Base-by-base conservation (phyloP, 37 sponge, comb jelly and placozoan species). In the Aphrocallistes beatrix region DNA sequence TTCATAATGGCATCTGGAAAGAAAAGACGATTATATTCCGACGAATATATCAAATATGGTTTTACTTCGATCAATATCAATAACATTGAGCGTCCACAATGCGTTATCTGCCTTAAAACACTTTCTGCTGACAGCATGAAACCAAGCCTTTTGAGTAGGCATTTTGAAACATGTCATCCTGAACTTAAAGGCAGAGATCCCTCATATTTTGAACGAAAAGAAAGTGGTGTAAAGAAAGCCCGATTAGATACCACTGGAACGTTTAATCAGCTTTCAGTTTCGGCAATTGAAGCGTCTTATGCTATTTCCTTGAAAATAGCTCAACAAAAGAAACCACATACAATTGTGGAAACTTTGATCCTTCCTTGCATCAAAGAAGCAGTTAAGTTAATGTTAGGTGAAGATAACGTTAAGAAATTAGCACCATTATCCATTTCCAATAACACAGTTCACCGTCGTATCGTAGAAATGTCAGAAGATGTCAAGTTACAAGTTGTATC, bases 391-490 rank as follows among this genome's bases (percentile, higher is more conserved):
- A 60, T 60, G 75, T 30, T 60, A 60, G 75, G 75, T 60, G 75
- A 60, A 60, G 75, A 32, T 30, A 60, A 60, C 21, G 75, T 13
- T 25, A 21, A 6, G 10, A 60, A 60, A 21, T 32, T 60, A 60
- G 32, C 75, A 30, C 75, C 34, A 30, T 60, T 60, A 60, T 60
- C 75, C 10, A 19, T 60, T 60, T 60, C 75, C 8, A 60, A 60
- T 28, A 60, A 60, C 75, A 60, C 75, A 25, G 75, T 60, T 60
- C 75, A 60, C n/a, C 75, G 75, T 60, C 75, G 75, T 60, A 28
- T 21, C 75, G n/a, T 60, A 60, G 75, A 60, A 25, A 60, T 60
- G 75, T 60, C 75, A 60, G 75, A 60, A 60, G 75, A 60, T 60
- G 75, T 60, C 75, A 60, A 60, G 75, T 60, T 60, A 60, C 75